phyloP scores from a whole-genome alignment of 1,140 invertebrate species.

The Drosophila novamexicana region DNA sequence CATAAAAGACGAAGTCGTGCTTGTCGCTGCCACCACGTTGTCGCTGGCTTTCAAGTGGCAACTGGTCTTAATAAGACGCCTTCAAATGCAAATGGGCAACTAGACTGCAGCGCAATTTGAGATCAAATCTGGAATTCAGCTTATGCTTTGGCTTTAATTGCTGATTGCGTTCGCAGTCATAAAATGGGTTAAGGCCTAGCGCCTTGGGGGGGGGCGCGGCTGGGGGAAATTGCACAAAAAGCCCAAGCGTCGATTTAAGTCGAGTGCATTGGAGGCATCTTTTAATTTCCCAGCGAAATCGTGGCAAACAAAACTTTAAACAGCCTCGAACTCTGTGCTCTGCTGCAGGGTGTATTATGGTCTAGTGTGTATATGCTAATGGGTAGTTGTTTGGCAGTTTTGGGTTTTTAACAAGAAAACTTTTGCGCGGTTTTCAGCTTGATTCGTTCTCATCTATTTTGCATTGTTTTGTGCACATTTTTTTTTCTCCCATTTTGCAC shows the following conservation, averaged over 20 bases:
- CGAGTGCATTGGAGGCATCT: conserved; percentile 40
- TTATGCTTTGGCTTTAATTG: conserved; percentile 68
- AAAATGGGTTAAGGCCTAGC: neutral
- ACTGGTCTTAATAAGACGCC: conserved; percentile 33
- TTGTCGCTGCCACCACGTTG: neutral
- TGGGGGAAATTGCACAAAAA: neutral
- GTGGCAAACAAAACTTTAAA: conserved; percentile 48
- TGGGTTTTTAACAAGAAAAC: conserved; percentile 67
- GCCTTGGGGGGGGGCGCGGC: neutral
- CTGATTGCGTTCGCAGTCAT: conserved; percentile 27
- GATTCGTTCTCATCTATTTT: conserved; percentile 64
- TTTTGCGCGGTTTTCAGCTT: conserved; percentile 63
- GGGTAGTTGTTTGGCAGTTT: conserved; percentile 42
- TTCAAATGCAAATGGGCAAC: conserved; percentile 41
- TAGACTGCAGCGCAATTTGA: conserved; percentile 13
- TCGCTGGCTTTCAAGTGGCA: neutral
- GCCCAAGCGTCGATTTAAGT: conserved; percentile 53
- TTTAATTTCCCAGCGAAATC: conserved; percentile 45
- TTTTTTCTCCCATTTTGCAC: neutral
- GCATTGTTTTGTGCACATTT: conserved; percentile 40
- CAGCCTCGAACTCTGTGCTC: conserved; percentile 20
- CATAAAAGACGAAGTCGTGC: neutral
- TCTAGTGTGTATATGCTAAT: conserved; percentile 22
- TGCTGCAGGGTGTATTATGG: neutral
- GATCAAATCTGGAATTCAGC: conserved; percentile 34